Percentiles rank a stretch among this genome's conserved stretches.
Conservation (phyloP, 2,888 invertebrate genomes). For the Ditula angustiorana region DNA sequence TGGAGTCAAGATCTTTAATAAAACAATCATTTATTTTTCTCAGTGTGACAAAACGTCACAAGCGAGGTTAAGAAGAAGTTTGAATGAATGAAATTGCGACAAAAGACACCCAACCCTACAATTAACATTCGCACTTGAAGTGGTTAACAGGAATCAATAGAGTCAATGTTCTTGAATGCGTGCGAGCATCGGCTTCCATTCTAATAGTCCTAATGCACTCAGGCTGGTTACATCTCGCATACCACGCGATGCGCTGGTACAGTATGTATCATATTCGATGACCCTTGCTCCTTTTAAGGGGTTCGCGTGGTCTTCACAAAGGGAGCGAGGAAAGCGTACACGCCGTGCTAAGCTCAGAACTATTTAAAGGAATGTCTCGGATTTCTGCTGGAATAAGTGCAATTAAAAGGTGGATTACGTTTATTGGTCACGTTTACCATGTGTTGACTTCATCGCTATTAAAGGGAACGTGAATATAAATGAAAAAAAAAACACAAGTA, state of each 20-base stretch:
- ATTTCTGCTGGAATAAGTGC: conserved; percentile 4
- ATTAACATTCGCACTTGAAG: conserved; percentile 5
- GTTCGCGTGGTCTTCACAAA: background rate
- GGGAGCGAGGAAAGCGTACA: conserved; percentile 1
- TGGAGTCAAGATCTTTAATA: too few relatives aligned
- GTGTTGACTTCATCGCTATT: too few relatives aligned
- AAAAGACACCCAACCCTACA: conserved; percentile 4
- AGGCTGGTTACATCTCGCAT: conserved; percentile 19
- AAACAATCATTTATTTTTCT: too few relatives aligned
- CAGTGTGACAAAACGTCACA: too few relatives aligned
- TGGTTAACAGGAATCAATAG: conserved; percentile 24
- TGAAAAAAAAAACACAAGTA: too few relatives aligned
- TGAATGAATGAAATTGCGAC: too few relatives aligned
- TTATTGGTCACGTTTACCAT: too few relatives aligned
- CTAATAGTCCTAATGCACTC: conserved; percentile 4
- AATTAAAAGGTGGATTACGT: background rate
- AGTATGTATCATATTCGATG: conserved; percentile 16
- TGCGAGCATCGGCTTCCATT: conserved; percentile 27
- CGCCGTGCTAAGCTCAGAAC: background rate
- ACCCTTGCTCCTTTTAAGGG: conserved; percentile 22
- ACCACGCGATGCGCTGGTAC: conserved; percentile 7
- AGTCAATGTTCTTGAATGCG: conserved; percentile 36
- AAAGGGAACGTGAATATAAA: too few relatives aligned
- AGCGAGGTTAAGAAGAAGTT: too few relatives aligned
- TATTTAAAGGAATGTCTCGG: conserved; percentile 7